Conservation (phyloP, 2,113 vertebrate genomes). For the Heterotis niloticus region DNA sequence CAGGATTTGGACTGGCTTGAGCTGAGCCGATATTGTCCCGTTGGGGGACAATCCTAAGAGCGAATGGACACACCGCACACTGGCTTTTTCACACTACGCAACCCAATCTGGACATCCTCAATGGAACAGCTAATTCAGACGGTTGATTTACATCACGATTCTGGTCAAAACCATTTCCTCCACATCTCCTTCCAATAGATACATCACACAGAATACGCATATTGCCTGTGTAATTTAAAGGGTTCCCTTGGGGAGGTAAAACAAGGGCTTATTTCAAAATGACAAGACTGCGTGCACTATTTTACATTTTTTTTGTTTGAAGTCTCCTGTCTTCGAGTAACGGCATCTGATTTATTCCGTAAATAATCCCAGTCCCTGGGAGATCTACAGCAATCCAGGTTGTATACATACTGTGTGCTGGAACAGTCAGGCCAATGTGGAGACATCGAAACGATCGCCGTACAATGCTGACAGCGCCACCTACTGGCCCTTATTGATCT, state of each 20-base stretch:
- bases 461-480: constrained; percentile 51
- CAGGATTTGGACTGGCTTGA: neutral
- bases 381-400: constrained; percentile 37
- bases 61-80: constrained; percentile 54
- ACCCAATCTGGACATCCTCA: constrained; percentile 53
- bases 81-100: constrained; percentile 50
- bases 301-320: constrained; percentile 38
- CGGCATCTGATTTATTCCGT: constrained; percentile 35
- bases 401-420: constrained; percentile 19
- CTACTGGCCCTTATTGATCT: constrained; percentile 46
- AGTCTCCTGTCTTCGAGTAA: constrained; percentile 36
- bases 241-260: constrained; percentile 32
- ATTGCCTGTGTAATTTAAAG: constrained; percentile 43
- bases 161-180: constrained; percentile 47
- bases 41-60: constrained; percentile 42
- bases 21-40: neutral
- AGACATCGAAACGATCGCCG: neutral
- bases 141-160: constrained; percentile 55
- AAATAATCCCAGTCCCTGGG: constrained; percentile 35
- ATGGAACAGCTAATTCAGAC: constrained; percentile 45
- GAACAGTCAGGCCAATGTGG: constrained; percentile 10
- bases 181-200: constrained; percentile 44
- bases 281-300: constrained; percentile 37
- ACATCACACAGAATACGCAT: constrained; percentile 43
- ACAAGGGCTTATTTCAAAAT: constrained; percentile 31